A percentile compares a stretch with the other conserved stretches of the same genome.
These are phyloP conservation scores for Decapterus maruadsi DNA, from an alignment of 2,797 vertebrate species.

Conservation along the genomic window DNA sequence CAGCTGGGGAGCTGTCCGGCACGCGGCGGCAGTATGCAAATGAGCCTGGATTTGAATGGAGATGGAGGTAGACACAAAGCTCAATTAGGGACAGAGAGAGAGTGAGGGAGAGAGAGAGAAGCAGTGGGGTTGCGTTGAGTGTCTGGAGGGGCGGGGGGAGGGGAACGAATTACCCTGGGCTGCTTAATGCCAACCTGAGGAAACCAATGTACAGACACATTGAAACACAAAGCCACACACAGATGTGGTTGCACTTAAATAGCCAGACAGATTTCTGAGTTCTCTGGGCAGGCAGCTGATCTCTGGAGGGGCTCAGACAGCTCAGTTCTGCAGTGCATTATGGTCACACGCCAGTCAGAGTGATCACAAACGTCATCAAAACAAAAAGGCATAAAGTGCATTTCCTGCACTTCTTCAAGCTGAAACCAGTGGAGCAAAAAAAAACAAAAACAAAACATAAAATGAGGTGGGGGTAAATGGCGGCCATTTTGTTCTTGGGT, in stretches of 20 bases:
- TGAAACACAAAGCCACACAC: conserved; percentile 63
- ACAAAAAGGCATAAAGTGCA: conserved; percentile 31
- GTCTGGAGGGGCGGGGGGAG: conserved; percentile 66
- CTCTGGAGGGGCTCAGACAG: conserved; percentile 53
- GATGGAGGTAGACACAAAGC: conserved; percentile 87
- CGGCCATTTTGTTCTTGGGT: conserved; percentile 71
- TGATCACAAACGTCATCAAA: conserved; percentile 40
- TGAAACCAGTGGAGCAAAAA: conserved; percentile 18
- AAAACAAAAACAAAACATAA: neutral
- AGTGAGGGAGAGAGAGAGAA: conserved; percentile 55
- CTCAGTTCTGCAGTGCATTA: conserved; percentile 48
- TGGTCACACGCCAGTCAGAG: conserved; percentile 50
- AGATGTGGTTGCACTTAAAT: conserved; percentile 53
- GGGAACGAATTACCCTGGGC: conserved; percentile 65
- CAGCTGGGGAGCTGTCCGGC: conserved; percentile 90
- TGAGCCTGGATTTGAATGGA: conserved; percentile 87
- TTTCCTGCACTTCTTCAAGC: conserved; percentile 38
- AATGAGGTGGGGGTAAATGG: neutral
- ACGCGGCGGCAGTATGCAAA: conserved; percentile 87
- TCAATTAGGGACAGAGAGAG: conserved; percentile 83
- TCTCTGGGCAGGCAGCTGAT: conserved; percentile 60
- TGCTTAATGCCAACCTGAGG: conserved; percentile 83
- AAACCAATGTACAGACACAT: conserved; percentile 72
- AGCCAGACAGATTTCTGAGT: conserved; percentile 51
- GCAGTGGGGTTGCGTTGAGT: conserved; percentile 67